These are phyloP conservation scores for Xenopus tropicalis DNA, from an alignment of 2,113 vertebrate genomes.

Conservation along the genomic window DNA sequence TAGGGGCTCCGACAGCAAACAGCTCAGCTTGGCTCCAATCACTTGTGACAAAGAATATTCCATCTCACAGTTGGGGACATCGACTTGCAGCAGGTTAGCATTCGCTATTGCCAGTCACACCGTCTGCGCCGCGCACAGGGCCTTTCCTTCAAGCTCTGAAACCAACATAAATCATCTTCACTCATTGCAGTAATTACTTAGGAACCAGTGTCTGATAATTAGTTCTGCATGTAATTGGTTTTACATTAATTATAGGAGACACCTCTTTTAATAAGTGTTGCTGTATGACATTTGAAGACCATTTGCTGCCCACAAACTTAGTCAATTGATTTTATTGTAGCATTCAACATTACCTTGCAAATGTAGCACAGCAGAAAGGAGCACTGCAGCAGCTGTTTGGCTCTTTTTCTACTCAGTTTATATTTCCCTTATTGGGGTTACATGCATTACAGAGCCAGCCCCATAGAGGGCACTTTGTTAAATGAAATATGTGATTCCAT, in stretches of 20 bases:
- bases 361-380: too few species aligned
- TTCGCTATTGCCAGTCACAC: constrained; percentile 5
- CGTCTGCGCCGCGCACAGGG: not conserved
- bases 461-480: too few species aligned
- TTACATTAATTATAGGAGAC: constrained; percentile 40
- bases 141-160: constrained; percentile 19
- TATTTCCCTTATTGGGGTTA: not conserved
- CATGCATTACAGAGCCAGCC: too few species aligned
- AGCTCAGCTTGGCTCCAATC: constrained; percentile 23
- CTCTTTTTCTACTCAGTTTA: not conserved
- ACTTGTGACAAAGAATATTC: constrained; percentile 27
- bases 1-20: not conserved
- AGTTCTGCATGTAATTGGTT: constrained; percentile 40
- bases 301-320: constrained; percentile 9
- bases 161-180: constrained; percentile 32
- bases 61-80: constrained; percentile 13
- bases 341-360: not conserved
- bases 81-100: not conserved
- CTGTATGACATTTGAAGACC: constrained; percentile 20
- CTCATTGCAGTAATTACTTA: constrained; percentile 38
- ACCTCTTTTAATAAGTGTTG: constrained; percentile 38
- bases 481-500: too few species aligned
- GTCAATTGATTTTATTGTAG: not conserved
- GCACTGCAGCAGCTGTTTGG: too few species aligned
- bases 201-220: constrained; percentile 38